phyloP scores from a whole-genome alignment of 2,797 vertebrate species.

The Cyprinodon diabolis region DNA sequence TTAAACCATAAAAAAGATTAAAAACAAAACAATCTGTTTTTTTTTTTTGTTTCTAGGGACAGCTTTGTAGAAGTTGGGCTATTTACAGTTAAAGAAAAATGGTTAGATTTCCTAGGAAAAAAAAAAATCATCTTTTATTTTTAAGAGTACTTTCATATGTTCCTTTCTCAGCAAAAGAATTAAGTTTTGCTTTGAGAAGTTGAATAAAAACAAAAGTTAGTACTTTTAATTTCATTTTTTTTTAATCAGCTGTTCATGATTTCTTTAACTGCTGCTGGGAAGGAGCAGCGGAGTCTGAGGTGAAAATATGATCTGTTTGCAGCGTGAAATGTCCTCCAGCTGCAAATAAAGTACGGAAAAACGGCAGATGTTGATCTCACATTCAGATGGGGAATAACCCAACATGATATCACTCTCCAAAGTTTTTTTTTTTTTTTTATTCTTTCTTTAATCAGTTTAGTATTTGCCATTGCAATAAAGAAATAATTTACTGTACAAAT shows the following conservation, averaged over 20 bases:
- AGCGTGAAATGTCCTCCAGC: not conserved
- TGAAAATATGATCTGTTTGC: not conserved
- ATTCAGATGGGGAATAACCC: conserved; percentile 7
- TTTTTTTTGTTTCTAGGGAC: not conserved
- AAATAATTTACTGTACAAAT: not conserved
- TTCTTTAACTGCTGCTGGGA: not conserved
- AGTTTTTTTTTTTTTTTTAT: not conserved
- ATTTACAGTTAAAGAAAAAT: not conserved
- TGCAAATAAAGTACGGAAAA: not conserved
- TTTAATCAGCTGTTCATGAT: not conserved
- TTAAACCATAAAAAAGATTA: not conserved
- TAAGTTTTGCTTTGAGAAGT: not conserved
- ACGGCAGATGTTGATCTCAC: conserved; percentile 18
- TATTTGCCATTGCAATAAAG: not conserved
- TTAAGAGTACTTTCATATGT: not conserved
- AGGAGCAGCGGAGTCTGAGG: no score
- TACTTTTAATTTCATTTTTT: not conserved
- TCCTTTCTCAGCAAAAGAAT: not conserved
- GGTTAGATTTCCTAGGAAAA: not conserved
- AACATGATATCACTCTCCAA: conserved; percentile 14
- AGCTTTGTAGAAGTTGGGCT: not conserved
- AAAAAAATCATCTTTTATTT: not conserved
- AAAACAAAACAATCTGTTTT: not conserved
- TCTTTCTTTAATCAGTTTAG: not conserved
- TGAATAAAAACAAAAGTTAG: not conserved